A percentile compares a stretch with the other conserved stretches of the same genome.
Evolutionary conservation across 2,113 vertebrate species (phyloP).

Genomic region (Strigops habroptila): DNA sequence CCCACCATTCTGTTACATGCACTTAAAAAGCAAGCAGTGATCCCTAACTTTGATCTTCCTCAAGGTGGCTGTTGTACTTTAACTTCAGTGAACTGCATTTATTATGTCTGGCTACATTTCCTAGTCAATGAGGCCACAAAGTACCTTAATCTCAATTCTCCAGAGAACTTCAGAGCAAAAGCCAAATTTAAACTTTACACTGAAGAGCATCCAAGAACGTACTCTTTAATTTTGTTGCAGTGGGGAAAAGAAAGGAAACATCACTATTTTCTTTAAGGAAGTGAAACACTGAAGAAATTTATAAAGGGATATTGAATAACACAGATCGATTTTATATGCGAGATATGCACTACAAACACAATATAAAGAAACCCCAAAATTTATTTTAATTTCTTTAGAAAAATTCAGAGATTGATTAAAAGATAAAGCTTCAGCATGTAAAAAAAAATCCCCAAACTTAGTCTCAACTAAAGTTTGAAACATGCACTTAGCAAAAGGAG

Average conservation of each 20-base stretch:
- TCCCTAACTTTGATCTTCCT: background rate
- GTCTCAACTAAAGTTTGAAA: background rate
- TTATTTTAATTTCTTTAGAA: background rate
- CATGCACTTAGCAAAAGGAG: accelerated
- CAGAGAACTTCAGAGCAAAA: background rate
- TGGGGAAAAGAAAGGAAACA: background rate
- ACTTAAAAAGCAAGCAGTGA: background rate
- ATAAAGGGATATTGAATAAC: background rate
- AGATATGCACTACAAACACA: background rate
- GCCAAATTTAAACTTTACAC: background rate
- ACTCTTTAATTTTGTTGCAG: background rate
- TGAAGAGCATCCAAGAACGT: background rate
- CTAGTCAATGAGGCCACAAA: background rate
- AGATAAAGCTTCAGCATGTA: background rate
- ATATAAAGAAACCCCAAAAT: background rate
- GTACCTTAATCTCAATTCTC: background rate
- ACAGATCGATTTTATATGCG: background rate
- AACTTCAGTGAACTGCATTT: background rate
- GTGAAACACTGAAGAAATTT: background rate
- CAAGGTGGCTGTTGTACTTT: background rate
- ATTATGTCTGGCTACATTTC: background rate
- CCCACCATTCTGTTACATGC: background rate
- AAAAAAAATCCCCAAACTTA: background rate
- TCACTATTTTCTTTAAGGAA: background rate
- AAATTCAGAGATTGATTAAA: background rate